Percentiles rank a stretch among this genome's conserved stretches.
Evolutionary conservation across 2,113 vertebrate species (phyloP).

Genomic region (Cariama cristata): DNA sequence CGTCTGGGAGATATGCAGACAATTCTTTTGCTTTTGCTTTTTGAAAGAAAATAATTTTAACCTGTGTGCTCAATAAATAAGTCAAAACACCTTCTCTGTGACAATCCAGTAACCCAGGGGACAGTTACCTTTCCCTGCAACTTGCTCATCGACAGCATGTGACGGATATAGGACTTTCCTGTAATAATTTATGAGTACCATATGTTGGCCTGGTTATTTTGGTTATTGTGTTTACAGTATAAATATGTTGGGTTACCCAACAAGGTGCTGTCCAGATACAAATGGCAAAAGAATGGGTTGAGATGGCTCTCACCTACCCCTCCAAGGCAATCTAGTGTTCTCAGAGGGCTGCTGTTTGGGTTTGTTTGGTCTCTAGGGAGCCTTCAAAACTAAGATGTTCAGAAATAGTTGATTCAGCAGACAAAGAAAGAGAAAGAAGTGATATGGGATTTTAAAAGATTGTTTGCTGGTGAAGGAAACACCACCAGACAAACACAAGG

Average conservation of each 20-base stretch:
- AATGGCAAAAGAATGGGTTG: not conserved
- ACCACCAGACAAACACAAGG: not conserved
- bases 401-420: not conserved
- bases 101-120: not conserved
- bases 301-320: not conserved
- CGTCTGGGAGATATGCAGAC: not conserved
- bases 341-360: not conserved
- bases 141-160: not conserved
- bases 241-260: not conserved
- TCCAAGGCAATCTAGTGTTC: not conserved
- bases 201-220: slow-evolving; percentile 28
- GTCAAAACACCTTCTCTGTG: not conserved
- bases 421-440: not conserved
- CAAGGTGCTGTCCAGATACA: not conserved
- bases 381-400: not conserved
- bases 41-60: not conserved
- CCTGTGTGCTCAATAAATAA: not conserved
- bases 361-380: not conserved
- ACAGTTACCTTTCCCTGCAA: not conserved
- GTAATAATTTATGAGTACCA: slow-evolving; percentile 49
- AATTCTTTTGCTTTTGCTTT: not conserved
- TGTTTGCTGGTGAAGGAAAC: not conserved
- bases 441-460: not conserved
- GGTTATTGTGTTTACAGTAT: not conserved
- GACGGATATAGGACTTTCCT: slow-evolving; percentile 4